Evolutionary conservation across 2,888 invertebrate species (phyloP).

Genomic region (Gonocerus acuteangulatus): DNA sequence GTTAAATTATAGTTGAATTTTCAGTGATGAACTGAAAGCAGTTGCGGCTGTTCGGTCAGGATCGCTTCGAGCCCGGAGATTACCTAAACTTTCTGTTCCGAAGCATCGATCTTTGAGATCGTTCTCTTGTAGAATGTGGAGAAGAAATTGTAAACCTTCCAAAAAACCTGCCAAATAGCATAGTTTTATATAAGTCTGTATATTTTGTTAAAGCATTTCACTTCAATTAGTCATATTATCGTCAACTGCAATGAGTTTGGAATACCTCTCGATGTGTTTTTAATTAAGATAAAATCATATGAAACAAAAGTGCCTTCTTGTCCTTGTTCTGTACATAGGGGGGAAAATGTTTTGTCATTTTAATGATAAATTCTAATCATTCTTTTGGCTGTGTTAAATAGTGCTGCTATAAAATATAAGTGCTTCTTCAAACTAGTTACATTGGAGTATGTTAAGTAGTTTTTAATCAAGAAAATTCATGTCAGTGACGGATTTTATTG

Average conservation of each 20-base stretch:
- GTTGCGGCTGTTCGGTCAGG: not conserved
- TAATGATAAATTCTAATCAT: not conserved
- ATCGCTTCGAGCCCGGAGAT: not conserved
- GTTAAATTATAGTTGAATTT: constrained; percentile 9
- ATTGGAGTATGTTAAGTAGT: no score
- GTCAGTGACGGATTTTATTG: not conserved
- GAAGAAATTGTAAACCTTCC: not conserved
- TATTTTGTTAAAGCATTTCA: not conserved
- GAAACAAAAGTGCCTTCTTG: constrained; percentile 22
- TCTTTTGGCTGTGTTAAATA: constrained; percentile 1
- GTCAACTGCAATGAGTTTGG: no score
- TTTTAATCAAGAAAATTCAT: not conserved
- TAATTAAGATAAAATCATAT: not conserved
- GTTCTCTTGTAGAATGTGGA: not conserved
- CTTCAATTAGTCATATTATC: no score
- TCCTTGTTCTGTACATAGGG: constrained; percentile 15
- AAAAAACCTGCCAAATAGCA: not conserved
- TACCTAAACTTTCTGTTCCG: constrained; percentile 2
- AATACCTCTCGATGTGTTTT: not conserved
- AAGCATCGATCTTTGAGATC: constrained; percentile 4
- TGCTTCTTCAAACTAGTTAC: not conserved
- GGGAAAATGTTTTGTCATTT: not conserved
- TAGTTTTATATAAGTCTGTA: not conserved
- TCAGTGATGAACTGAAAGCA: constrained; percentile 15
- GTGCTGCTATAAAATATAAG: not conserved